Evolutionary conservation across 2,888 invertebrate genomes (phyloP).

Genomic region (Pasiphila rectangulata): DNA sequence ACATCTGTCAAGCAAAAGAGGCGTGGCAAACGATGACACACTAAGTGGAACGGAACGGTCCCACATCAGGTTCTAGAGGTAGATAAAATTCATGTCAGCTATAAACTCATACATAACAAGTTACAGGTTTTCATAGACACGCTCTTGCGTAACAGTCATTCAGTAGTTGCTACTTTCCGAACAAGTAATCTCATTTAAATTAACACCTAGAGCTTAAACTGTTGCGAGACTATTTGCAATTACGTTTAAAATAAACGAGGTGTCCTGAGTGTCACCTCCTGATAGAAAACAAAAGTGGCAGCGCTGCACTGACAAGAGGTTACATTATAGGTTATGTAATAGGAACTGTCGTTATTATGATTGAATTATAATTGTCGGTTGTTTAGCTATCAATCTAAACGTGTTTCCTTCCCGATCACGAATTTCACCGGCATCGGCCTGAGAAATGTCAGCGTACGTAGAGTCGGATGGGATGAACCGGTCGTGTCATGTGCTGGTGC

Average conservation of each 20-base stretch:
- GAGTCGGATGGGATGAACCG: slow-evolving; percentile 44
- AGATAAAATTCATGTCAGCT: slow-evolving; percentile 29
- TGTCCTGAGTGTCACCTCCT: slow-evolving; percentile 51
- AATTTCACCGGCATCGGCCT: slow-evolving; percentile 62
- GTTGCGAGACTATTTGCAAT: slow-evolving; percentile 41
- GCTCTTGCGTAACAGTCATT: slow-evolving; percentile 32
- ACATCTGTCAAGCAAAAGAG: slow-evolving; percentile 26
- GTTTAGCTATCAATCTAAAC: slow-evolving; percentile 53
- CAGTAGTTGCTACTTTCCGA: slow-evolving; percentile 46
- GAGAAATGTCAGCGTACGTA: slow-evolving; percentile 62
- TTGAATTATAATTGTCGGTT: slow-evolving; percentile 57
- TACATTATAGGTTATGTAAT: slow-evolving; percentile 48
- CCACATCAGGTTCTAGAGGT: slow-evolving; percentile 30
- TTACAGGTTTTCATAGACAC: slow-evolving; percentile 34
- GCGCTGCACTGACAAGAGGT: slow-evolving; percentile 8
- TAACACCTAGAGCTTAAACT: slow-evolving; percentile 47
- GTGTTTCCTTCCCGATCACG: slow-evolving; percentile 61
- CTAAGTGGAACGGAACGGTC: slow-evolving; percentile 24
- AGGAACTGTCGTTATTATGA: slow-evolving; percentile 51
- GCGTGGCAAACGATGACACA: slow-evolving; percentile 27
- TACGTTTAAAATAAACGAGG: slow-evolving; percentile 56
- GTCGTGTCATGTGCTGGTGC: slow-evolving; percentile 47
- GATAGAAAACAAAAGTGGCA: slow-evolving; percentile 49
- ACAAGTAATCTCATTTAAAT: slow-evolving; percentile 55
- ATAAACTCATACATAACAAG: slow-evolving; percentile 33